Base-by-base conservation (phyloP, 2,888 invertebrate species). In the Podotricha telesiphe region DNA sequence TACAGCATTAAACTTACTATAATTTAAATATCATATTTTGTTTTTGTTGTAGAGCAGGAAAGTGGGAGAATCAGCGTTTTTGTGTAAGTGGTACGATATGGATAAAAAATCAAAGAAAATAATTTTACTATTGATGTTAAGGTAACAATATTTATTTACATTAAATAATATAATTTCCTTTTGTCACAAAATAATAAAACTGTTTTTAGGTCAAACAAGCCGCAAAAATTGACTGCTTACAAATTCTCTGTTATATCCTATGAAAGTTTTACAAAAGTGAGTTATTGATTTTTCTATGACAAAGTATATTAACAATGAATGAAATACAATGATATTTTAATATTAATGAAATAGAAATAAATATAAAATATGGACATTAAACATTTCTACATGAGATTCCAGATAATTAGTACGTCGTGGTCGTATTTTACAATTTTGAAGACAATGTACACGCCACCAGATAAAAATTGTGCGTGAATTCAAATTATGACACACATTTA, bases 381-480 rank as follows among this genome's bases (percentile, higher is more conserved):
- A n/a, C n/a, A n/a, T n/a, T 37, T 34, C 28, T 37, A 17, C 45
- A 55, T 62, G 67, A 58, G 51, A 68, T 88, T 87, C 63, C 86
- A 91, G 91, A 90, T 91, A 2, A 87, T 91, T 61, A 88, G 90
- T 61, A 89, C 86, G 6, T 91, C 91, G 3, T 91, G 91, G 91
- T 89, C 91, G 3, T 90, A 91, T 73, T 91, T 92, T 58, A 91
- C 91, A 0, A 88, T 91, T 22, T 76, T 92, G 1, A 82, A 80
- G 75, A 88, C 90, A 1, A 80, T 90, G 0, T 91, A 90, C 70
- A 83, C 77, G 3, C 80, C 87, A 8, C 74, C 82, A 4, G 59
- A 66, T 15, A 53, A 34, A 50, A 62, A 10, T 34, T 0, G 17
- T 19, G 20, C 19, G 0, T 62, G 34, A 50, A 37, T 50, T 3